Evolutionary conservation across 2,113 vertebrate species (phyloP).

Genomic region (Mustela nigripes): DNA sequence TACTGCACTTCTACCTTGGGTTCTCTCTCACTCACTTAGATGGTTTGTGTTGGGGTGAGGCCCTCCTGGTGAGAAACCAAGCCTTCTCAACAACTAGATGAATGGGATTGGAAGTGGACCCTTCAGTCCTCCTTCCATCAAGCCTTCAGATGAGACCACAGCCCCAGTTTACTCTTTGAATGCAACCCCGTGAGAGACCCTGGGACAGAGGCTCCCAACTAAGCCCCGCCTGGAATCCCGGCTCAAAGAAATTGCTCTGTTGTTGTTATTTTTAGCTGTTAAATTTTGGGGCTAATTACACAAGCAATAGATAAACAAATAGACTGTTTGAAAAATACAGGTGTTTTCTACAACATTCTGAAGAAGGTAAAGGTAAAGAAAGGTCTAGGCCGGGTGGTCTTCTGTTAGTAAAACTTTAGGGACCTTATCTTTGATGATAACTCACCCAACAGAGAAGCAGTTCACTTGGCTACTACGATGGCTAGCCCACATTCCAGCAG

Average conservation of each 20-base stretch:
- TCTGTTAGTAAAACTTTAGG: background rate
- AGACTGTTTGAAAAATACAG: background rate
- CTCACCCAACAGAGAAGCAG: background rate
- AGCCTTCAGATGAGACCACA: background rate
- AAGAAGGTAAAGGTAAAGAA: background rate
- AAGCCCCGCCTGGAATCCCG: background rate
- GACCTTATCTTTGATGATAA: background rate
- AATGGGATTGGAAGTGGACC: background rate
- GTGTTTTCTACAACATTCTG: background rate
- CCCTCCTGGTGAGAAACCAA: background rate
- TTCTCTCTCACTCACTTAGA: background rate
- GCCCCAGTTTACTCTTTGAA: background rate
- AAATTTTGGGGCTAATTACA: background rate
- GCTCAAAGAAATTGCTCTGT: background rate
- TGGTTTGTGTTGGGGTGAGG: background rate
- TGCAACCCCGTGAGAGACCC: background rate
- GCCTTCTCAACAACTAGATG: background rate
- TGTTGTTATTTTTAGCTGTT: background rate
- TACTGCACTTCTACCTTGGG: background rate
- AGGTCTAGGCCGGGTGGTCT: background rate
- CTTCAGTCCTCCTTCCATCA: background rate
- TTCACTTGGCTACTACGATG: background rate
- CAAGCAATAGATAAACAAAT: background rate
- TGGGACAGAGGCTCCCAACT: background rate
- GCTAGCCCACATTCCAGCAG: background rate